Evolutionary conservation across 2,113 vertebrate species (phyloP).

Genomic region (Ellobius talpinus): DNA sequence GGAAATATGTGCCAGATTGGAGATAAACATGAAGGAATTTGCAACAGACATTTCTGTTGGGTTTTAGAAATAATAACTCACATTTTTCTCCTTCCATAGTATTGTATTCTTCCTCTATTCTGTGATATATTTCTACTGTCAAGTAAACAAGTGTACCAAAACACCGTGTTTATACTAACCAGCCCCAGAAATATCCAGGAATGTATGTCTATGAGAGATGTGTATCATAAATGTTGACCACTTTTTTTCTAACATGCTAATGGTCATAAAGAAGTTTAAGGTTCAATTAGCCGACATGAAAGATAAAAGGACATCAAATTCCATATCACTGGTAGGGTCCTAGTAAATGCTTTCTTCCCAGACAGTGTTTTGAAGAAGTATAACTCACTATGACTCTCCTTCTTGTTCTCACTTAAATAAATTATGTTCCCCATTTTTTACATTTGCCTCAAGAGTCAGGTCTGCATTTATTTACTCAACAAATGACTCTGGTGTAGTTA

Average conservation of each 20-base stretch:
- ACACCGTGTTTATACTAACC: background rate
- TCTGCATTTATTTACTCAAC: background rate
- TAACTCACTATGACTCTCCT: background rate
- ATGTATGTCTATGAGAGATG: background rate
- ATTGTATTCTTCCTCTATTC: background rate
- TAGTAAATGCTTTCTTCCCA: background rate
- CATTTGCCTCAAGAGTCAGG: background rate
- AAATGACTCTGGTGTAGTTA: background rate
- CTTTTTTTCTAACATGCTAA: background rate
- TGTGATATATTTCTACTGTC: background rate
- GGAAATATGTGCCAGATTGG: background rate
- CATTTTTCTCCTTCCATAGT: background rate
- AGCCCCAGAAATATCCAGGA: background rate
- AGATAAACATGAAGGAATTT: slow-evolving; percentile 8
- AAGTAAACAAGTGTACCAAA: background rate
- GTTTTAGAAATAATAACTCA: background rate
- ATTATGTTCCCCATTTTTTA: background rate
- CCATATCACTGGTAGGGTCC: background rate
- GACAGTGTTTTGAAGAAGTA: background rate
- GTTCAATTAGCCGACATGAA: background rate
- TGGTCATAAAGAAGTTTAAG: background rate
- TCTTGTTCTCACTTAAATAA: slow-evolving; percentile 3
- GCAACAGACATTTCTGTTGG: background rate
- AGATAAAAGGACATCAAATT: background rate
- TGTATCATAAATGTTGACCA: background rate